A percentile compares a stretch with the other conserved stretches of the same genome.
Evolutionary conservation across 2,888 invertebrate genomes (phyloP).

Genomic region (Strigamia transsilvanica): DNA sequence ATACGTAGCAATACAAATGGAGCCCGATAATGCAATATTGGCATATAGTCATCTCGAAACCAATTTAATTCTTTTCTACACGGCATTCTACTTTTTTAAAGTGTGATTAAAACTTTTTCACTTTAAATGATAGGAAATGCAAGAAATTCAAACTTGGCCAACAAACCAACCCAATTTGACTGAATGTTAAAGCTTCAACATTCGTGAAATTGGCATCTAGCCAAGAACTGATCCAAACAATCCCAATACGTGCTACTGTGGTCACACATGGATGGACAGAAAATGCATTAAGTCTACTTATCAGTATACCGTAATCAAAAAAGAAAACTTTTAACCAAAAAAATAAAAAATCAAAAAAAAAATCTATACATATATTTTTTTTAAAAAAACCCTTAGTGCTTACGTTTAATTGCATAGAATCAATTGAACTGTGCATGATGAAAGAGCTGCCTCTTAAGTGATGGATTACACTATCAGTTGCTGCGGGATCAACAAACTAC

Average conservation of each 20-base stretch:
- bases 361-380: too few relatives aligned
- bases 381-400: neutral
- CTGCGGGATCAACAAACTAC: constrained; percentile 33
- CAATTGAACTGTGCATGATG: constrained; percentile 36
- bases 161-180: constrained; percentile 35
- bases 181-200: constrained; percentile 40
- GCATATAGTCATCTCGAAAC: neutral
- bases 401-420: constrained; percentile 28
- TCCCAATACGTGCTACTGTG: constrained; percentile 32
- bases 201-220: neutral
- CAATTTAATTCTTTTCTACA: neutral
- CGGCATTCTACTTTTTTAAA: neutral
- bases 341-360: neutral
- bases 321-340: neutral
- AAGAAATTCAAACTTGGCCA: constrained; percentile 36
- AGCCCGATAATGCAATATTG: constrained; percentile 4
- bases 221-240: constrained; percentile 28
- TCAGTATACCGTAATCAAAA: neutral
- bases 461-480: constrained; percentile 32
- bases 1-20: neutral
- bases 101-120: constrained; percentile 18
- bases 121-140: constrained; percentile 15
- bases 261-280: constrained; percentile 27
- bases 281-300: neutral
- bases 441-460: constrained; percentile 29